Conservation (phyloP, 1,140 invertebrate species). For the Marisa cornuarietis region DNA sequence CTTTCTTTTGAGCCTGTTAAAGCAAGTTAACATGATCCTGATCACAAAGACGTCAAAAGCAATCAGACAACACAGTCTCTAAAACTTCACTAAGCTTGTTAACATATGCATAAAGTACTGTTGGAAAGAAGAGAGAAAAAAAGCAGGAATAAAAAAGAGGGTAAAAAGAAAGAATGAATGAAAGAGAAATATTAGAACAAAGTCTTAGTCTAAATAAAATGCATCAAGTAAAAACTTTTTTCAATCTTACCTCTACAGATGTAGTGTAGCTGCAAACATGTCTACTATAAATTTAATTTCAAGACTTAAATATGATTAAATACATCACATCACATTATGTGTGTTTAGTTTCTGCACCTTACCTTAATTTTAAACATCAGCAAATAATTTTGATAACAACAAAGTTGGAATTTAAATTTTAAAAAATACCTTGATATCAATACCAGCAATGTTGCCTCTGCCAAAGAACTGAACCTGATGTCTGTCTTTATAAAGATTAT, state of each 20-base stretch:
- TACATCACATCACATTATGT: no score
- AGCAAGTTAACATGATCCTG: background rate
- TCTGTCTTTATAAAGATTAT: slow-evolving; percentile 94
- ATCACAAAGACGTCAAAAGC: background rate
- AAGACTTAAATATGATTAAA: no score
- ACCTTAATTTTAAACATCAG: background rate
- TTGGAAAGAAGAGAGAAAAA: background rate
- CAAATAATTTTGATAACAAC: background rate
- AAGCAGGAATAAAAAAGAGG: background rate
- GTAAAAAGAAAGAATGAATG: background rate
- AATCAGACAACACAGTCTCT: background rate
- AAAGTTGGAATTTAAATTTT: background rate
- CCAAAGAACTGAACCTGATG: slow-evolving; percentile 98
- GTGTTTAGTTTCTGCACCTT: no score
- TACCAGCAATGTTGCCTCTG: slow-evolving; percentile 95
- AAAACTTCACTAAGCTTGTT: background rate
- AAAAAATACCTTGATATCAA: slow-evolving; percentile 75
- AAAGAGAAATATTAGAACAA: background rate
- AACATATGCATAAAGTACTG: background rate
- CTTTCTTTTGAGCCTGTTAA: slow-evolving; percentile 83
- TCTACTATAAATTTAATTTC: no score
- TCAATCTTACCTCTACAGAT: no score
- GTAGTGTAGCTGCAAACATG: no score
- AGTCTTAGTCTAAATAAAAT: background rate
- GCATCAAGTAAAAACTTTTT: no score